Conservation (phyloP, 2,888 invertebrate genomes). For the Caradrina kadenii region DNA sequence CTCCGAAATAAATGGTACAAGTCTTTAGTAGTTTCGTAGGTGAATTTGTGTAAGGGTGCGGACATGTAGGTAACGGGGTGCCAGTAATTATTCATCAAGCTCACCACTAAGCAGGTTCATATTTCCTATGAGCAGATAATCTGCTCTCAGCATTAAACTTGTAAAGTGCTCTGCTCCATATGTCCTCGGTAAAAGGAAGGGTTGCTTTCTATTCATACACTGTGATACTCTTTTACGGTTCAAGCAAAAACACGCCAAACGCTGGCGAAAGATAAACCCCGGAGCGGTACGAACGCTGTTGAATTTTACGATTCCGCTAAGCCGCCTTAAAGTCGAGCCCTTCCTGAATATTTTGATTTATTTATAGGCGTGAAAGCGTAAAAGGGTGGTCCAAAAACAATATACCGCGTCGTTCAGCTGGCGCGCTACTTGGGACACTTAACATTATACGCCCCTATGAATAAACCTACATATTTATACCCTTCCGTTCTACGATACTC, state of each 20-base stretch:
- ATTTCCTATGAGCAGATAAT: constrained; percentile 80
- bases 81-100: constrained; percentile 58
- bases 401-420: constrained; percentile 83
- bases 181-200: constrained; percentile 85
- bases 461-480: constrained; percentile 72
- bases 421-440: constrained; percentile 77
- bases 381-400: constrained; percentile 89
- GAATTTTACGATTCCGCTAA: constrained; percentile 90
- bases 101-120: constrained; percentile 62
- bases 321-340: constrained; percentile 90
- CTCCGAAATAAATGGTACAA: constrained; percentile 13
- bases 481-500: constrained; percentile 59
- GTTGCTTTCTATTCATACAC: constrained; percentile 87
- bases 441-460: constrained; percentile 80
- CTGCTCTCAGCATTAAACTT: constrained; percentile 84
- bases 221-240: constrained; percentile 89
- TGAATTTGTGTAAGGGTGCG: constrained; percentile 12
- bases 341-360: constrained; percentile 91
- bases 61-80: constrained; percentile 24
- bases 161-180: constrained; percentile 83
- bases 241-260: constrained; percentile 86
- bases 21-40: constrained; percentile 36
- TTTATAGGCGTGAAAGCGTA: constrained; percentile 89
- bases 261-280: constrained; percentile 87
- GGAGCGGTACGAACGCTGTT: constrained; percentile 87